Percentiles rank a stretch among this genome's conserved stretches.
Conservation (phyloP, 2,888 invertebrate species). For the Chloromyia formosa region DNA sequence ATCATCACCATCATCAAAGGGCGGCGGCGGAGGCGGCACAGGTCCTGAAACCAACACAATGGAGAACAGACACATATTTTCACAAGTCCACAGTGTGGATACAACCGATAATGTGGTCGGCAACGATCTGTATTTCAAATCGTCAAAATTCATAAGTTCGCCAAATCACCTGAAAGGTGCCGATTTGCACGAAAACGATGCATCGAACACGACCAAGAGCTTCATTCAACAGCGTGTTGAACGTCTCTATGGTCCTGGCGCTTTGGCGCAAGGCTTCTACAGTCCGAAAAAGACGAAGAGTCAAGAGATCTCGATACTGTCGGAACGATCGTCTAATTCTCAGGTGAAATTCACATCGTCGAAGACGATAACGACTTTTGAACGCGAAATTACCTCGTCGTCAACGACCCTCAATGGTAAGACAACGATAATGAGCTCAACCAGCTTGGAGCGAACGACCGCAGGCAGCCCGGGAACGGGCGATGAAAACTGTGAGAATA, state of each 20-base stretch:
- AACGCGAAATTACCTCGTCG: constrained; percentile 22
- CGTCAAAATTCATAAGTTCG: constrained; percentile 34
- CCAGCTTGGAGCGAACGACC: constrained; percentile 27
- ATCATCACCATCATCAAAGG: constrained; percentile 36
- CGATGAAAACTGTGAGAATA: constrained; percentile 38
- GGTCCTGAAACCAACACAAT: constrained; percentile 24
- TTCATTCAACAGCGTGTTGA: constrained; percentile 91
- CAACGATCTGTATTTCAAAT: constrained; percentile 42
- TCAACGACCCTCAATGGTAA: constrained; percentile 24
- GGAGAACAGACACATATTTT: constrained; percentile 46
- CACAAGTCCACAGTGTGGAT: constrained; percentile 43
- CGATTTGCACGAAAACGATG: constrained; percentile 47
- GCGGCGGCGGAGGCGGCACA: neutral
- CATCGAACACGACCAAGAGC: constrained; percentile 70
- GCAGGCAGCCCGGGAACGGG: neutral
- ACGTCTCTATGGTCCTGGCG: constrained; percentile 86
- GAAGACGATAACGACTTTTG: constrained; percentile 30
- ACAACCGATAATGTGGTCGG: constrained; percentile 48
- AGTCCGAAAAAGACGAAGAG: constrained; percentile 65
- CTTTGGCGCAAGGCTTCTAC: constrained; percentile 85
- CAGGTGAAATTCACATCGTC: constrained; percentile 39
- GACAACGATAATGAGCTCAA: constrained; percentile 12
- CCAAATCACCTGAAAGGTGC: constrained; percentile 23
- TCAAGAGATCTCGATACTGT: constrained; percentile 41
- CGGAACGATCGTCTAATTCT: constrained; percentile 49